These are phyloP conservation scores for Trissolcus brochymenae DNA, from an alignment of 2,888 invertebrate genomes.

Conservation along the genomic window DNA sequence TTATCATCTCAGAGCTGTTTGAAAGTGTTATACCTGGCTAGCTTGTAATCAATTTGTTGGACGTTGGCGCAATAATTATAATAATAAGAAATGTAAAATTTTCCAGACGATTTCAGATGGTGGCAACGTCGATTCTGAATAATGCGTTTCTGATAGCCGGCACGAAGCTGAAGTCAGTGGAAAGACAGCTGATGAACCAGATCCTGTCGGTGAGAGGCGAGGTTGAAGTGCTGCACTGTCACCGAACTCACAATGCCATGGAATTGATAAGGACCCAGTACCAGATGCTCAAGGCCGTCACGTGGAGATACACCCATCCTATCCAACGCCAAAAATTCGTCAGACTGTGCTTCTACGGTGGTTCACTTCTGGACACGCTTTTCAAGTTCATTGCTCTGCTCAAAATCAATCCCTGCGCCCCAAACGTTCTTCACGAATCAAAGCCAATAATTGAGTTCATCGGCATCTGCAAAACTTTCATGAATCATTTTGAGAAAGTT, in stretches of 20 bases:
- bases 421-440: neutral
- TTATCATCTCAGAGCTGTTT: neutral
- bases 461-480: constrained; percentile 69
- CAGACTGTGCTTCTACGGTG: constrained; percentile 71
- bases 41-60: neutral
- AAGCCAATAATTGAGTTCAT: constrained; percentile 54
- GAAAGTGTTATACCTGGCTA: neutral
- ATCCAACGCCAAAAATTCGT: constrained; percentile 62
- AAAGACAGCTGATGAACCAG: constrained; percentile 57
- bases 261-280: constrained; percentile 69
- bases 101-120: constrained; percentile 63
- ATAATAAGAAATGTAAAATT: neutral
- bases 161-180: constrained; percentile 60
- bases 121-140: constrained; percentile 70
- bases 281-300: constrained; percentile 70
- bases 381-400: constrained; percentile 9
- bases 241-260: constrained; percentile 63
- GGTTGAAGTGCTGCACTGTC: constrained; percentile 58
- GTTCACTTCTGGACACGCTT: constrained; percentile 69
- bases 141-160: constrained; percentile 67
- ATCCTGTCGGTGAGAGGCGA: constrained; percentile 49
- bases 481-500: constrained; percentile 73
- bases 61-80: neutral
- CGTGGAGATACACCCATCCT: constrained; percentile 74
- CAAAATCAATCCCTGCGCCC: neutral